Conservation (phyloP, 2,797 vertebrate species). For the Acipenser oxyrinchus region DNA sequence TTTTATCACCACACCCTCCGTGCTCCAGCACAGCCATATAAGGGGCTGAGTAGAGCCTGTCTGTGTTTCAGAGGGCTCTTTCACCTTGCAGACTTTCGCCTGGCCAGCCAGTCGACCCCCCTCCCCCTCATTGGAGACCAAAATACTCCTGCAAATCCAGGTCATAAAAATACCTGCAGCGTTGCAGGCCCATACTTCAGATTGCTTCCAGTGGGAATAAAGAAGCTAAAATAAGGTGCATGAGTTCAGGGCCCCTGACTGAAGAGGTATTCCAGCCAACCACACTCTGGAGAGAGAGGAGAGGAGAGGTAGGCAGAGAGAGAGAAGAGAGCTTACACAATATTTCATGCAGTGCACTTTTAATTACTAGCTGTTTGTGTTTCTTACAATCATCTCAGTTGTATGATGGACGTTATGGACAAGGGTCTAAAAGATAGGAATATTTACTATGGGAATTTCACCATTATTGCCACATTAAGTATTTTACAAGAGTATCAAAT, state of each 20-base stretch:
- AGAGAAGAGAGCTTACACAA: no score
- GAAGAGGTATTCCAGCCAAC: background rate
- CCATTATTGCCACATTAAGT: no score
- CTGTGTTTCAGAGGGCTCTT: slow-evolving; percentile 6
- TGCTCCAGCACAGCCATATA: slow-evolving; percentile 34
- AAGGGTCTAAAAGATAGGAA: no score
- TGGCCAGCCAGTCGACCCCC: slow-evolving; percentile 24
- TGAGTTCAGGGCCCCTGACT: slow-evolving; percentile 42
- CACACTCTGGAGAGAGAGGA: no score
- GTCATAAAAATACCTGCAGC: slow-evolving; percentile 65
- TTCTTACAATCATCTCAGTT: no score
- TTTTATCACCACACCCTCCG: slow-evolving; percentile 38
- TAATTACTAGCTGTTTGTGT: no score
- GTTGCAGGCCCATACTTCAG: slow-evolving; percentile 53
- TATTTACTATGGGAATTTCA: no score
- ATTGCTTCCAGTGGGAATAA: slow-evolving; percentile 64
- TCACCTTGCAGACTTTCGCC: slow-evolving; percentile 27
- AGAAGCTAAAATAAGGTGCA: slow-evolving; percentile 56
- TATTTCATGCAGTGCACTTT: no score
- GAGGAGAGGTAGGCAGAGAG: no score
- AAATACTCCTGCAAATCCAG: slow-evolving; percentile 57
- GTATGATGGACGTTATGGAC: no score
- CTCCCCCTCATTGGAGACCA: slow-evolving; percentile 29
- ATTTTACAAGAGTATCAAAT: no score
- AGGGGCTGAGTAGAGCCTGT: slow-evolving; percentile 28